A percentile compares a stretch with the other conserved stretches of the same genome.
Evolutionary conservation across 2,797 vertebrate genomes (phyloP).

Genomic region (Urocyon cinereoargenteus): DNA sequence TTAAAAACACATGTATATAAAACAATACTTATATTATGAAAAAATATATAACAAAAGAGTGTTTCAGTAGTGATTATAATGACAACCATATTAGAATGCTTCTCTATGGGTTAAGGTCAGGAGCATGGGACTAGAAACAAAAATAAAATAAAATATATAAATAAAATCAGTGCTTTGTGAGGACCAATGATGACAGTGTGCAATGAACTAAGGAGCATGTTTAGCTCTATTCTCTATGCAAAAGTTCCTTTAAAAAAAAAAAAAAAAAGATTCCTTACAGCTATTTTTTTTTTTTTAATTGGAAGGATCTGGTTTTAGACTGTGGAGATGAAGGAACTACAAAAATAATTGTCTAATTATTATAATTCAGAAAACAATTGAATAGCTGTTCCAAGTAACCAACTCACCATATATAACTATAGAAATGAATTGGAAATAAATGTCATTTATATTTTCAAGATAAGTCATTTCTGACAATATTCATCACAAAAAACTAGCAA

Average conservation of each 20-base stretch:
- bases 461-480: conserved; percentile 62
- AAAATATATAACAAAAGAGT: conserved; percentile 14
- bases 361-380: conserved; percentile 59
- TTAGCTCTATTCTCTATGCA: not conserved
- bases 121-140: not conserved
- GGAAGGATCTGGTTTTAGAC: not conserved
- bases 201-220: not conserved
- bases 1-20: not conserved
- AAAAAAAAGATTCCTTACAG: not conserved
- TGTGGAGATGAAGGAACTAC: not conserved
- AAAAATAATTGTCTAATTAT: conserved; percentile 56
- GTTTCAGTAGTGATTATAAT: not conserved
- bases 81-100: not conserved
- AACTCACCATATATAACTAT: not conserved
- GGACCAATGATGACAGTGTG: not conserved
- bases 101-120: not conserved
- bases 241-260: not conserved
- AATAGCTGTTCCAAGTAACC: conserved; percentile 41
- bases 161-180: not conserved
- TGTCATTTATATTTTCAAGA: conserved; percentile 57
- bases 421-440: conserved; percentile 62
- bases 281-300: not conserved
- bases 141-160: not conserved
- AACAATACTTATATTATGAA: not conserved
- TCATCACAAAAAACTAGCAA: conserved; percentile 57